Conservation (phyloP, 2,113 vertebrate genomes). For the Bufo bufo region DNA sequence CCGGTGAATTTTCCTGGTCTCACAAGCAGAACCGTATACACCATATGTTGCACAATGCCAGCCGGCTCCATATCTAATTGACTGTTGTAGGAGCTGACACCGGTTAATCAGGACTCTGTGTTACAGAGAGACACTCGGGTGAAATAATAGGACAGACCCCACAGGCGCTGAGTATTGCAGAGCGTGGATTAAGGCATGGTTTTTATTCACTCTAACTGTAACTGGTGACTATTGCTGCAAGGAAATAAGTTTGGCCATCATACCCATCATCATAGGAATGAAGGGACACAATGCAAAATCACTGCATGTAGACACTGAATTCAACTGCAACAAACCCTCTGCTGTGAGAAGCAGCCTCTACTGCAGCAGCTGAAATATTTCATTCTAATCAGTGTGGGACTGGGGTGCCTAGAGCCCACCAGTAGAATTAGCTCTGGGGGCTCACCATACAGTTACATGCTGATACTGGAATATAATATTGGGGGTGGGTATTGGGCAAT, state of each 20-base stretch:
- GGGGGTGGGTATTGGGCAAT: too few species aligned
- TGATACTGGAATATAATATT: too few species aligned
- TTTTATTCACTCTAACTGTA: not conserved
- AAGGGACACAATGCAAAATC: not conserved
- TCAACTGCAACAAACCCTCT: too few species aligned
- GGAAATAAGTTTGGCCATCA: not conserved
- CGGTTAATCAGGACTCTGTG: not conserved
- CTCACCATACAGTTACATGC: too few species aligned
- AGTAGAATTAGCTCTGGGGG: too few species aligned
- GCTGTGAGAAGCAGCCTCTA: too few species aligned
- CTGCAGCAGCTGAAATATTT: too few species aligned
- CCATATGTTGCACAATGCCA: conserved; percentile 47
- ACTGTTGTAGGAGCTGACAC: conserved; percentile 34
- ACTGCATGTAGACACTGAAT: too few species aligned
- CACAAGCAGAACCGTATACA: conserved; percentile 20
- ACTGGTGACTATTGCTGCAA: too few species aligned
- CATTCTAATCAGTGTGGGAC: too few species aligned
- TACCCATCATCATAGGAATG: not conserved
- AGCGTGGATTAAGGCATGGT: not conserved
- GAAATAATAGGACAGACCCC: conserved; percentile 18
- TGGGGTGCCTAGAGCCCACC: too few species aligned
- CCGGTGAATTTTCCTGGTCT: conserved; percentile 34
- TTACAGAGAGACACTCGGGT: not conserved
- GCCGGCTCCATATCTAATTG: conserved; percentile 41
- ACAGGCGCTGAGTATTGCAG: not conserved